phyloP scores from a whole-genome alignment of 2,888 invertebrate genomes.

The Hedychridium roseum region DNA sequence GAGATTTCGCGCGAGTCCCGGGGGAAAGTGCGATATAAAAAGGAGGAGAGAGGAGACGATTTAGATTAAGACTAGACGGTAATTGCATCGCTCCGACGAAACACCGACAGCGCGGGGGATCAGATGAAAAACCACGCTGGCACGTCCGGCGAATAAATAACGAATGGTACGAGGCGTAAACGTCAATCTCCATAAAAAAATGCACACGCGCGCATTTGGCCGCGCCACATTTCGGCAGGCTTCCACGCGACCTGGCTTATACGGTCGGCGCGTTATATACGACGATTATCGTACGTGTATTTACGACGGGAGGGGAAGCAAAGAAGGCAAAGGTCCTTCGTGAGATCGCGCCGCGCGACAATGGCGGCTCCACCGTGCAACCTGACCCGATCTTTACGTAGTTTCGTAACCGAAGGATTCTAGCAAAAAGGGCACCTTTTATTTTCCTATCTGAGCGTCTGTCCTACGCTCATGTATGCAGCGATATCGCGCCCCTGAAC shows the following conservation, averaged over 20 bases:
- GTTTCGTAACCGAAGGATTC: too few relatives aligned
- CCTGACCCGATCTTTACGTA: slow-evolving; percentile 13
- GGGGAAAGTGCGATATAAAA: not conserved
- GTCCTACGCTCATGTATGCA: too few relatives aligned
- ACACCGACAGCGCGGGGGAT: slow-evolving; percentile 9
- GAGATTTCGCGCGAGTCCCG: too few relatives aligned
- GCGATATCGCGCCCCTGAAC: too few relatives aligned
- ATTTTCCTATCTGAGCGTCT: too few relatives aligned
- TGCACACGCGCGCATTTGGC: slow-evolving; percentile 10
- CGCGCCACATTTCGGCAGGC: slow-evolving; percentile 22
- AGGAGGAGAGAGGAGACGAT: not conserved
- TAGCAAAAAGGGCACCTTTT: too few relatives aligned
- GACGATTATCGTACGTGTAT: slow-evolving; percentile 25
- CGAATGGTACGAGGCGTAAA: slow-evolving; percentile 23
- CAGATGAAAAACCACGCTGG: slow-evolving; percentile 1
- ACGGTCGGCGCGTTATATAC: not conserved
- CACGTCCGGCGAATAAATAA: slow-evolving; percentile 27
- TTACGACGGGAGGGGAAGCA: too few relatives aligned
- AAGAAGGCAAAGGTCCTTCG: slow-evolving; percentile 8
- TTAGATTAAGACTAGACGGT: too few relatives aligned
- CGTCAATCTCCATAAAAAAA: slow-evolving; percentile 30
- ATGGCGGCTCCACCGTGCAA: slow-evolving; percentile 12
- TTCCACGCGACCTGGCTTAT: not conserved
- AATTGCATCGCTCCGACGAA: slow-evolving; percentile 15
- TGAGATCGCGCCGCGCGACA: not conserved